Conservation (phyloP, 2,888 invertebrate species). For the Drosophila melanocephala region DNA sequence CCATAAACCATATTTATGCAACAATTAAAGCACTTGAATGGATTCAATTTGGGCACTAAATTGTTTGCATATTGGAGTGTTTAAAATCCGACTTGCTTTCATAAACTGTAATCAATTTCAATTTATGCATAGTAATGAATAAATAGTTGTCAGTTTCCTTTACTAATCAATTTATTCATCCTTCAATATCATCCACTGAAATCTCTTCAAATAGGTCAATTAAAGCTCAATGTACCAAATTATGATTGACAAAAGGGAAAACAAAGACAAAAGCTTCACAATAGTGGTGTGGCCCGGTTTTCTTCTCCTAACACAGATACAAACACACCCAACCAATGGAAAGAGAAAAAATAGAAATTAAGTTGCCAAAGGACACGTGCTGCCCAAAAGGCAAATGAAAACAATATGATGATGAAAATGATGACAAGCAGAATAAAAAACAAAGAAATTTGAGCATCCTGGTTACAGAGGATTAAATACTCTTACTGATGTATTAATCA, state of each 20-base stretch:
- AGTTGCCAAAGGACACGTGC: constrained; percentile 60
- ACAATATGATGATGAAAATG: constrained; percentile 53
- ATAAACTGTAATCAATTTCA: constrained; percentile 1
- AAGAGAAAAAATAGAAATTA: constrained; percentile 58
- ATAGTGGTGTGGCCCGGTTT: constrained; percentile 70
- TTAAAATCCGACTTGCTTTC: background rate
- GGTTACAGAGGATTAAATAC: background rate
- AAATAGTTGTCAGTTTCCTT: constrained; percentile 1
- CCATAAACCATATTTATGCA: constrained; percentile 23
- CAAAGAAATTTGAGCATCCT: background rate
- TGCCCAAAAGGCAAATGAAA: constrained; percentile 56
- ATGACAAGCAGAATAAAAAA: constrained; percentile 37
- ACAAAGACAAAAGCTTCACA: constrained; percentile 36
- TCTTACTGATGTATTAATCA: background rate
- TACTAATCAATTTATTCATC: background rate
- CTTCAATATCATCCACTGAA: background rate
- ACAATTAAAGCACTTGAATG: constrained; percentile 28
- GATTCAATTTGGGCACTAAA: constrained; percentile 10
- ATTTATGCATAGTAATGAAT: background rate
- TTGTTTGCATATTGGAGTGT: constrained; percentile 26
- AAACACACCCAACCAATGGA: constrained; percentile 13
- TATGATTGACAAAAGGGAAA: constrained; percentile 64
- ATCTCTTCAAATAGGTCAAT: constrained; percentile 63
- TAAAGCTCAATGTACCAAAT: constrained; percentile 65
- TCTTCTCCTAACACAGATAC: constrained; percentile 3